Conservation (phyloP, 2,888 invertebrate species). For the Drosophila subquinaria region DNA sequence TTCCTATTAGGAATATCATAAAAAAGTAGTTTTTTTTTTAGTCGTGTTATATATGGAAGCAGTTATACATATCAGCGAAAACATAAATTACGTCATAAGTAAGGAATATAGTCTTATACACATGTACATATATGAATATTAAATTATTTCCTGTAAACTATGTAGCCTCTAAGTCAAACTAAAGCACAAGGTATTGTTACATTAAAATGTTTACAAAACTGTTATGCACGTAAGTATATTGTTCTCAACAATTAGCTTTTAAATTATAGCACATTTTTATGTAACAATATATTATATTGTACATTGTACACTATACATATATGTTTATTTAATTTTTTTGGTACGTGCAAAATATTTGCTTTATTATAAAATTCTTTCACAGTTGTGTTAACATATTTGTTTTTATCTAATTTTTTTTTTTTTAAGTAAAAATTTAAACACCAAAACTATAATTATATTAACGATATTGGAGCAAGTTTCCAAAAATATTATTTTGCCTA, state of each 20-base stretch:
- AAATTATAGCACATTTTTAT: conserved; percentile 27
- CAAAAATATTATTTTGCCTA: background rate
- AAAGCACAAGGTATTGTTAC: conserved; percentile 60
- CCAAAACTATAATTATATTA: conserved; percentile 4
- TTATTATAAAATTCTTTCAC: conserved; percentile 73
- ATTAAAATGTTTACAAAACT: conserved; percentile 64
- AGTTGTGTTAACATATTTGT: conserved; percentile 39
- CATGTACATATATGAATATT: conserved; percentile 18
- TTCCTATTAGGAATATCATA: conserved; percentile 42
- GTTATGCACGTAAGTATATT: conserved; percentile 10
- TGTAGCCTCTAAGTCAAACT: conserved; percentile 57
- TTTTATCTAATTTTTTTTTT: conserved; percentile 24
- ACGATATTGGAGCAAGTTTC: conserved; percentile 7
- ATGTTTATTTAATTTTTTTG: conserved; percentile 35
- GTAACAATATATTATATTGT: conserved; percentile 18
- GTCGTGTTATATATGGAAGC: conserved; percentile 67
- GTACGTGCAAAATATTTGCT: conserved; percentile 79
- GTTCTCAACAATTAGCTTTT: conserved; percentile 20
- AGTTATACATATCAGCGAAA: conserved; percentile 35
- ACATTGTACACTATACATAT: conserved; percentile 20
- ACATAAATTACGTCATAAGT: conserved; percentile 22
- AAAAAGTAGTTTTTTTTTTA: conserved; percentile 46
- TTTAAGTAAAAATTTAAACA: conserved; percentile 5
- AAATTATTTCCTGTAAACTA: conserved; percentile 37
- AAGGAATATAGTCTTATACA: conserved; percentile 2